phyloP scores from a whole-genome alignment of 2,797 vertebrate species.

The Malacoctenus gilli region DNA sequence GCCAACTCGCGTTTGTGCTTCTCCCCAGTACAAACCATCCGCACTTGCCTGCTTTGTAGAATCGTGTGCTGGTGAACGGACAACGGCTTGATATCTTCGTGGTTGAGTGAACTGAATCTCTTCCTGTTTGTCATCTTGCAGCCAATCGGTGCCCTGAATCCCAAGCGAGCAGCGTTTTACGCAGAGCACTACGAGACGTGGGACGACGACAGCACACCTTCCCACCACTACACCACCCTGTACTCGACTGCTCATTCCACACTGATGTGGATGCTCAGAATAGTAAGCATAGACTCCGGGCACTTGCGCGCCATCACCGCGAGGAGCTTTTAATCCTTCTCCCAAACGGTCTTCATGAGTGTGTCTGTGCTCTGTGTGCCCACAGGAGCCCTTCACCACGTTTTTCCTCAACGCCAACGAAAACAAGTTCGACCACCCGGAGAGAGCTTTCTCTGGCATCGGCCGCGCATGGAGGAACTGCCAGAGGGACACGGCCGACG shows the following conservation, averaged over 20 bases:
- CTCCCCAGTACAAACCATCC: too few relatives aligned
- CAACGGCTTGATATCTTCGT: too few relatives aligned
- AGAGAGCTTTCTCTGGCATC: slow-evolving; percentile 94
- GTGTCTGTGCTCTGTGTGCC: slow-evolving; percentile 30
- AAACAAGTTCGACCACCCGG: slow-evolving; percentile 94
- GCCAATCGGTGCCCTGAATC: slow-evolving; percentile 98
- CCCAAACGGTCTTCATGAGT: too few relatives aligned
- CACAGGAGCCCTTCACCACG: slow-evolving; percentile 95
- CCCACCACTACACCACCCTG: slow-evolving; percentile 94
- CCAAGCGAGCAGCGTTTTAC: slow-evolving; percentile 97
- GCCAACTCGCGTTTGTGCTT: too few relatives aligned
- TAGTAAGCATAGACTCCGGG: slow-evolving; percentile 83
- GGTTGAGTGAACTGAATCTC: background rate
- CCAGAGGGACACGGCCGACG: slow-evolving; percentile 97
- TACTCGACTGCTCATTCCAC: slow-evolving; percentile 94
- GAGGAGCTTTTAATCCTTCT: too few relatives aligned
- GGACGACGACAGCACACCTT: slow-evolving; percentile 92
- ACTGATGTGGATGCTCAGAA: slow-evolving; percentile 94
- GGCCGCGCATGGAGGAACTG: slow-evolving; percentile 95
- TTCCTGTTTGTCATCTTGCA: slow-evolving; percentile 56
- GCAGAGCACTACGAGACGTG: slow-evolving; percentile 95
- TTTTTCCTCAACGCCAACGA: slow-evolving; percentile 97
- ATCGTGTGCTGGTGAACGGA: too few relatives aligned
- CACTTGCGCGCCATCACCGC: too few relatives aligned
- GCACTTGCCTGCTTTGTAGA: too few relatives aligned